Evolutionary conservation across 2,113 vertebrate species (phyloP).

Genomic region (Gavia stellata): DNA sequence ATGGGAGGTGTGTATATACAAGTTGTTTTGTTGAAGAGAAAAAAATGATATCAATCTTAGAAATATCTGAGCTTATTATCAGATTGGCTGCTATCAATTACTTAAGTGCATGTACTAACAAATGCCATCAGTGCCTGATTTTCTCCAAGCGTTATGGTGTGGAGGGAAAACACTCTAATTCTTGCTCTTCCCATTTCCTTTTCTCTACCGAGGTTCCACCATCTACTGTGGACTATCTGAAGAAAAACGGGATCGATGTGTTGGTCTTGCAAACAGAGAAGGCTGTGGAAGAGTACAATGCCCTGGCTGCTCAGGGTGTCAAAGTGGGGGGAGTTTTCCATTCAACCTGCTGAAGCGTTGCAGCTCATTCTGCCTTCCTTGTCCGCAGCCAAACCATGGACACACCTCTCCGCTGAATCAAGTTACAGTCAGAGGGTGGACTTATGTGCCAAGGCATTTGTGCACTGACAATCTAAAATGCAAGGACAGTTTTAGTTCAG

Average conservation of each 20-base stretch:
- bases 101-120: neutral
- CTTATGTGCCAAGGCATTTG: neutral
- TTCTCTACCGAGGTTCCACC: constrained; percentile 77
- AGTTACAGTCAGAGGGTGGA: neutral
- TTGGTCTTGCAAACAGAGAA: constrained; percentile 85
- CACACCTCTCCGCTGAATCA: neutral
- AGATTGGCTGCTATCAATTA: neutral
- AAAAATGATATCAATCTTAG: neutral
- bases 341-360: constrained; percentile 84
- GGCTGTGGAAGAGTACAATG: constrained; percentile 89
- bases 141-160: neutral
- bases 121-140: neutral
- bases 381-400: neutral
- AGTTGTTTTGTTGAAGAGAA: neutral
- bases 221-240: constrained; percentile 84
- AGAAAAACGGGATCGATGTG: constrained; percentile 79
- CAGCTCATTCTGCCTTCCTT: accelerated
- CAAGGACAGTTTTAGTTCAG: neutral
- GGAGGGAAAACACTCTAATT: neutral
- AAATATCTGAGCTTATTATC: neutral
- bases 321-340: constrained; percentile 93
- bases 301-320: constrained; percentile 78
- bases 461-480: neutral
- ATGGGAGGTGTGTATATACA: neutral
- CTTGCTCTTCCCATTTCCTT: neutral